Base-by-base conservation (phyloP, 2,113 vertebrate genomes). In the Xyliphius kryptos region DNA sequence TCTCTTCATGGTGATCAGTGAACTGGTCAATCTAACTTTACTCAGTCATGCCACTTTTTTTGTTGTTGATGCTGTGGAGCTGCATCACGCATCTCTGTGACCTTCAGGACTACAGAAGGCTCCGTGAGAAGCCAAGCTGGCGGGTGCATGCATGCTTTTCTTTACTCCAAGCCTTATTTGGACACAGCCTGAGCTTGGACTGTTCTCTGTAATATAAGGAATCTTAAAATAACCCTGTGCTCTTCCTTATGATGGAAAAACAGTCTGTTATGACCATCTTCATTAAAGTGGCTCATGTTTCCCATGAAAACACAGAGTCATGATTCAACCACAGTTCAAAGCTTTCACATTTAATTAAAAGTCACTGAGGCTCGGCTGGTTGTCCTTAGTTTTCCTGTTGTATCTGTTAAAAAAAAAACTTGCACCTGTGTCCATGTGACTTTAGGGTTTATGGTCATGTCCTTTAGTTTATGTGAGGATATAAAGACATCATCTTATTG, bases 141-240 rank as follows among this genome's bases (percentile, higher is more conserved):
- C 48, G 11, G n/a, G 52, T 37, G 3, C 9, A 15, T 22, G 8
- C 14, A 6, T 11, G 9, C 64, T 52, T 44, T 32, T n/a, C 56
- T 43, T 32, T 37, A 21, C 20, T 22, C 9, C 3, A 12, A 20
- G 13, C 67, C 67, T 63, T 69, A 63, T 63, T 50, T 57, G 67
- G 59, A 26, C 44, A 37, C 5, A n/a, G 16, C 46, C 60, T 13
- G 26, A 17, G 44, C 44, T 26, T 56, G 15, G 38, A 41, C 36
- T 37, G 12, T 52, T 11, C 9, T 6, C 64, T 20, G 47, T 17
- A 43, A 56, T 43, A 49, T 36, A 43, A n/a, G 15, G 15, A 52
- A 7, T 26, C 67, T 56, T 22, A 52, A 57, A 69, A 63, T 69
- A 69, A 46, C 32, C 11, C 2, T 14, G 43, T 32, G 51, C 10